phyloP scores from a whole-genome alignment of 92 coral and sea anemone genomes.

The Scolanthus callimorphus region DNA sequence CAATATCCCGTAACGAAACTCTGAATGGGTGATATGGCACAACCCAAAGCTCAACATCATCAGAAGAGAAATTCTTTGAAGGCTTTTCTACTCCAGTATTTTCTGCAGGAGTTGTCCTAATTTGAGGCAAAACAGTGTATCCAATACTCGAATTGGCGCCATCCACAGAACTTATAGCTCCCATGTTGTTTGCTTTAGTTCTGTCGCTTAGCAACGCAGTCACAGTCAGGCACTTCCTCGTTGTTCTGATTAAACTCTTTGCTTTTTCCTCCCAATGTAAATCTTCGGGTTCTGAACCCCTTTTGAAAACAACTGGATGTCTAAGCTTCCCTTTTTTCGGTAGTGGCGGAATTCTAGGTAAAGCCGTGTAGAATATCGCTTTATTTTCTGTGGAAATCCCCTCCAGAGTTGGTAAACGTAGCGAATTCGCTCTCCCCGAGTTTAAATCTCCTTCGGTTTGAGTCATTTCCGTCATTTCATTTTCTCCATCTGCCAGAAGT shows the following conservation, averaged over 20 bases:
- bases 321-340: slow-evolving; percentile 23
- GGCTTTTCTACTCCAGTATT: background rate
- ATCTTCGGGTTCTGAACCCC: background rate
- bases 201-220: slow-evolving; percentile 57
- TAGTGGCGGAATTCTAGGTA: slow-evolving; percentile 52
- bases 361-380: slow-evolving; percentile 71
- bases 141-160: background rate
- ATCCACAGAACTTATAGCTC: slow-evolving; percentile 15
- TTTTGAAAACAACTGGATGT: background rate
- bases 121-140: background rate
- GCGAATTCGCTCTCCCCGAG: background rate
- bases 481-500: slow-evolving; percentile 5
- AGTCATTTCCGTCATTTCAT: background rate
- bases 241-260: background rate
- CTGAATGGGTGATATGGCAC: slow-evolving; percentile 31
- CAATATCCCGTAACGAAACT: slow-evolving; percentile 5
- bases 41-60: slow-evolving; percentile 26
- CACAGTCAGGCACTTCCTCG: slow-evolving; percentile 23
- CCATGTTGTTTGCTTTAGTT: slow-evolving; percentile 23
- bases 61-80: no score
- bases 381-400: slow-evolving; percentile 71
- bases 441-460: background rate
- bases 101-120: background rate
- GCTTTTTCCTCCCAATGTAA: background rate
- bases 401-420: slow-evolving; percentile 67